Conservation (phyloP, 1,140 invertebrate species). For the Hestina assimilis region DNA sequence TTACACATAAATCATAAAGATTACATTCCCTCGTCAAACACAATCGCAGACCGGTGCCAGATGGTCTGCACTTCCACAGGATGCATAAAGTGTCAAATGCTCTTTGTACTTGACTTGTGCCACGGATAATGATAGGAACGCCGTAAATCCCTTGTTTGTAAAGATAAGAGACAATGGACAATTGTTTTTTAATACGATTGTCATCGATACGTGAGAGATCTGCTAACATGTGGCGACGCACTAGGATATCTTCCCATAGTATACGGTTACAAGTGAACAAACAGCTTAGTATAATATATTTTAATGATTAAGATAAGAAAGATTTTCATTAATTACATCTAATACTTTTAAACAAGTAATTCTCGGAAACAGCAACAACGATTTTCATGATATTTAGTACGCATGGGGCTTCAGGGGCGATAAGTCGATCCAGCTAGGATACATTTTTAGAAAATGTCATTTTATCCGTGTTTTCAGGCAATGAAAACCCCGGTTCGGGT, state of each 20-base stretch:
- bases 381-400: too few relatives aligned
- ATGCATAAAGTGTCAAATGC: conserved; percentile 52
- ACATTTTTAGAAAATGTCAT: too few relatives aligned
- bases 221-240: conserved; percentile 9
- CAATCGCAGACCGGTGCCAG: conserved; percentile 41
- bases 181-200: conserved; percentile 8
- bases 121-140: conserved; percentile 33
- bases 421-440: too few relatives aligned
- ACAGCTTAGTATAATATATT: background rate
- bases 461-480: too few relatives aligned
- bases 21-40: background rate
- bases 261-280: background rate
- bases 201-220: conserved; percentile 8
- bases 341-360: too few relatives aligned
- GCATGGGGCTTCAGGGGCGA: too few relatives aligned
- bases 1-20: background rate
- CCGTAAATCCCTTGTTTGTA: conserved; percentile 50
- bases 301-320: too few relatives aligned
- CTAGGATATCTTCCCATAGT: background rate
- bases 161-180: conserved; percentile 29
- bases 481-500: too few relatives aligned
- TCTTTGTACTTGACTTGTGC: conserved; percentile 32
- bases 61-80: conserved; percentile 42
- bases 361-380: too few relatives aligned
- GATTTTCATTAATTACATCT: too few relatives aligned